A percentile compares a stretch with the other conserved stretches of the same genome.
phyloP scores from a whole-genome alignment of 2,888 invertebrate genomes.

The Diaphora mendica region DNA sequence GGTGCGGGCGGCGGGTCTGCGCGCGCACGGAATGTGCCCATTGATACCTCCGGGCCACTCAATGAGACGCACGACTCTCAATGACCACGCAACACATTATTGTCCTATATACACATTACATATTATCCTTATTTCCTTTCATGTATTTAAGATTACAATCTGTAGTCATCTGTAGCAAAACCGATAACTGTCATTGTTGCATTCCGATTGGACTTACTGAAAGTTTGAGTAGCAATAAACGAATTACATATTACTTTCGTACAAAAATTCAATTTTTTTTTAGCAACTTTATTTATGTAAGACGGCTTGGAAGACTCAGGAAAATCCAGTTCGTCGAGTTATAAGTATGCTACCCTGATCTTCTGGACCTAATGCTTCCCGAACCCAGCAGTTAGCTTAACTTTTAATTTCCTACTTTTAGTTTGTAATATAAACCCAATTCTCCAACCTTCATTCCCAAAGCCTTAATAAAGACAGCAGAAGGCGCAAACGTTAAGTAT shows the following conservation, averaged over 20 bases:
- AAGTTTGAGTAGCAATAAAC: background rate
- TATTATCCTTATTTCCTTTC: background rate
- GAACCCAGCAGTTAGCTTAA: background rate
- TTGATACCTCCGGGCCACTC: slow-evolving; percentile 55
- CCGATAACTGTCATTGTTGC: background rate
- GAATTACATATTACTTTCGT: no score
- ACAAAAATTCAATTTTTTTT: background rate
- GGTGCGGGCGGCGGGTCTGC: slow-evolving; percentile 52
- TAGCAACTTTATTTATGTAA: no score
- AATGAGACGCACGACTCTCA: slow-evolving; percentile 52
- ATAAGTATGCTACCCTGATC: no score
- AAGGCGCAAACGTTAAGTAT: no score
- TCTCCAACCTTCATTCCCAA: no score
- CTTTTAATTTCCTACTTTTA: no score
- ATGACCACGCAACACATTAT: slow-evolving; percentile 24
- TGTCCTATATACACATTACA: background rate
- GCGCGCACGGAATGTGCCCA: slow-evolving; percentile 65
- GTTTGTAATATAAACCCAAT: no score
- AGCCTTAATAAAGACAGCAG: no score
- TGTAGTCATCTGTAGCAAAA: background rate
- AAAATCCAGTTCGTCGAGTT: no score
- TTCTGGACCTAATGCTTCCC: background rate
- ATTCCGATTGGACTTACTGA: background rate
- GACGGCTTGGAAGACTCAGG: no score
- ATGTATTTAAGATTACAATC: background rate